Percentiles rank a stretch among this genome's conserved stretches.
These are phyloP conservation scores for Penaeus indicus DNA, from an alignment of 1,140 invertebrate genomes.

Conservation along the genomic window DNA sequence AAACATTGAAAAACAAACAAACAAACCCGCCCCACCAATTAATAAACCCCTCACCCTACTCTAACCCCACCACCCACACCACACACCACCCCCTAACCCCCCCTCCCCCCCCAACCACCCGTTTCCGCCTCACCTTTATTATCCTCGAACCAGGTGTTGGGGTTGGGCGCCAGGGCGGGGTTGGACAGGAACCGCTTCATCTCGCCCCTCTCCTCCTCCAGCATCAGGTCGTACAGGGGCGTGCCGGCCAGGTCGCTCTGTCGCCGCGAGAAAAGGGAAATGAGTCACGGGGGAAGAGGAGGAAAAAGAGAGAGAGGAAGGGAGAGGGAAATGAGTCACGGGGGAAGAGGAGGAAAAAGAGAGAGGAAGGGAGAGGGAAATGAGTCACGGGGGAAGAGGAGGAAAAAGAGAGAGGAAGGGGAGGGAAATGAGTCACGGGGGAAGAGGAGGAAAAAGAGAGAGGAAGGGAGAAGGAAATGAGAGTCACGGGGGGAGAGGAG, in stretches of 20 bases:
- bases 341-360: background rate
- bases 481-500: no score
- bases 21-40: no score
- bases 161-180: slow-evolving; percentile 50
- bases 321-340: background rate
- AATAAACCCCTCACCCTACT: no score
- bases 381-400: background rate
- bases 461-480: no score
- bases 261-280: background rate
- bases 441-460: background rate
- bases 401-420: background rate
- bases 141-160: slow-evolving; percentile 44
- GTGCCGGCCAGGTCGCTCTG: slow-evolving; percentile 49
- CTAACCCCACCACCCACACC: background rate
- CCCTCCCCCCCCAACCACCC: no score
- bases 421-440: background rate
- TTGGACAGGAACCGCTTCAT: slow-evolving; percentile 58
- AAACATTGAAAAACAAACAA: no score
- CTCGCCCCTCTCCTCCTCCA: slow-evolving; percentile 39
- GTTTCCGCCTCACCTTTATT: slow-evolving; percentile 20
- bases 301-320: background rate
- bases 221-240: slow-evolving; percentile 52
- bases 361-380: background rate
- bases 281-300: background rate
- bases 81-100: background rate